Evolutionary conservation across 2,888 invertebrate species (phyloP).

Genomic region (Drosophila melanosoma): DNA sequence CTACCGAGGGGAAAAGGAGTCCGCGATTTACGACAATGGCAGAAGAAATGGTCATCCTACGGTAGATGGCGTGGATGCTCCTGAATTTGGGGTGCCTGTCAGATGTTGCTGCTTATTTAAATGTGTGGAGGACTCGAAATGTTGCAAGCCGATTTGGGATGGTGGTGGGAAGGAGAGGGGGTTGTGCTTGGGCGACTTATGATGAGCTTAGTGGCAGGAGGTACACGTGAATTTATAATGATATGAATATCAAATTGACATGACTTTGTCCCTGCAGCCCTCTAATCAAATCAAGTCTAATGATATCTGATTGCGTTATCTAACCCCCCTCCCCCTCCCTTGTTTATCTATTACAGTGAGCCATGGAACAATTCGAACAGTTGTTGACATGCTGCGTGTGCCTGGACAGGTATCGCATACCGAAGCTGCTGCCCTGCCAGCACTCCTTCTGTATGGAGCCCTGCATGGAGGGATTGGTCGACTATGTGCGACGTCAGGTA

Average conservation of each 20-base stretch:
- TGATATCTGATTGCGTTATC: constrained; percentile 59
- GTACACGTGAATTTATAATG: constrained; percentile 76
- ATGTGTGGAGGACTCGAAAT: constrained; percentile 59
- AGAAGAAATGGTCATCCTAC: constrained; percentile 70
- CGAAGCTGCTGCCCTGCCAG: constrained; percentile 99
- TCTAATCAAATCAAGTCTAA: constrained; percentile 76
- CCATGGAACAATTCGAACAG: constrained; percentile 98
- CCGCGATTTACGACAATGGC: constrained; percentile 69
- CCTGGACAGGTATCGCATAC: constrained; percentile 97
- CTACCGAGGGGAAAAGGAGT: constrained; percentile 22
- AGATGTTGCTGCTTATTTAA: constrained; percentile 56
- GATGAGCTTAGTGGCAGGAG: constrained; percentile 63
- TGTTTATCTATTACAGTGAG: constrained; percentile 79
- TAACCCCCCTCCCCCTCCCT: constrained; percentile 7
- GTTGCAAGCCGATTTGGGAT: constrained; percentile 68
- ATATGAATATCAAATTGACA: constrained; percentile 81
- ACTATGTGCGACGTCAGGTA: constrained; percentile 96
- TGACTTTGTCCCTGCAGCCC: constrained; percentile 49
- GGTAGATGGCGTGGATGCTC: constrained; percentile 39
- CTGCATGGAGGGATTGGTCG: constrained; percentile 98
- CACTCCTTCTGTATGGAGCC: constrained; percentile 99
- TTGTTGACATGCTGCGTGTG: constrained; percentile 99
- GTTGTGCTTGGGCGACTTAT: constrained; percentile 49
- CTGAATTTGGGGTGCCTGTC: constrained; percentile 8
- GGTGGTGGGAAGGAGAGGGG: no score